These are phyloP conservation scores for Cotesia chilonis DNA, from an alignment of 1,140 invertebrate genomes.

Conservation along the genomic window DNA sequence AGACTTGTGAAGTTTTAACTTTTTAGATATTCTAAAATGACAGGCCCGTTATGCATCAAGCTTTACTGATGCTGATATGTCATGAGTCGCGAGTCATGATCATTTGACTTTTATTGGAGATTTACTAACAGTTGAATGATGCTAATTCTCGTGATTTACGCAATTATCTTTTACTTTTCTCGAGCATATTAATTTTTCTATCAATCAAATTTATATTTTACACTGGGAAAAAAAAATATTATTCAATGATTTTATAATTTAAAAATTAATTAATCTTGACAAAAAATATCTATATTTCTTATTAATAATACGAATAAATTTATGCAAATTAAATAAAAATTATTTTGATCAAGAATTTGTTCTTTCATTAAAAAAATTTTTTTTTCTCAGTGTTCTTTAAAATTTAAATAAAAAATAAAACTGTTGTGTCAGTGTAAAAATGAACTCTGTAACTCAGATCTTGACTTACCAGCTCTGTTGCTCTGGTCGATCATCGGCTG, in stretches of 20 bases:
- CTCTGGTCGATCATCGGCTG: slow-evolving; percentile 98
- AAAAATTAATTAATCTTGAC: too few relatives aligned
- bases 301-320: too few relatives aligned
- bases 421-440: slow-evolving; percentile 42
- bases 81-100: slow-evolving; percentile 12
- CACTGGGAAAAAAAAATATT: too few relatives aligned
- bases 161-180: slow-evolving; percentile 8
- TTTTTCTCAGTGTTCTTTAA: too few relatives aligned
- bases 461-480: slow-evolving; percentile 93
- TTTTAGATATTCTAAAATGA: neutral
- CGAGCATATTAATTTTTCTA: neutral
- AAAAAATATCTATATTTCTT: too few relatives aligned
- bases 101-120: slow-evolving; percentile 20
- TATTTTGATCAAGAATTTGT: too few relatives aligned
- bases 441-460: slow-evolving; percentile 44
- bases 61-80: neutral
- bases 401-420: too few relatives aligned
- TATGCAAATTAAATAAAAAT: too few relatives aligned
- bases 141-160: slow-evolving; percentile 18
- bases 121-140: neutral
- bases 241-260: too few relatives aligned
- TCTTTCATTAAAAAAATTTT: too few relatives aligned
- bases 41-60: neutral
- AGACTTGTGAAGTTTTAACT: slow-evolving; percentile 16
- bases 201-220: too few relatives aligned